phyloP scores from a whole-genome alignment of 2,797 vertebrate species.

The Pogonophryne albipinna region DNA sequence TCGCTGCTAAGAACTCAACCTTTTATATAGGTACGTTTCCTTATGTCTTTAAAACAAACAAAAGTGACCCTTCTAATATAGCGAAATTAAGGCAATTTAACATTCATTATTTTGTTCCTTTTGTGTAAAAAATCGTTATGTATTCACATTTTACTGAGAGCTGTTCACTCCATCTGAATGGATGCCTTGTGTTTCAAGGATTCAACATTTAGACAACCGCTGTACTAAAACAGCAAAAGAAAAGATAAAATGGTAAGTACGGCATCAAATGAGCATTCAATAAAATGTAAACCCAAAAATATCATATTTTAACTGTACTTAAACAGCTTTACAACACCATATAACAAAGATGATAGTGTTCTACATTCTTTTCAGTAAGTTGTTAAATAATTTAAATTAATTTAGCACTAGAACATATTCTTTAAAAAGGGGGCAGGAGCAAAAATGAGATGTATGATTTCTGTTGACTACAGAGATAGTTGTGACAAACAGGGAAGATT shows the following conservation, averaged over 20 bases:
- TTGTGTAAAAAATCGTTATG: not conserved
- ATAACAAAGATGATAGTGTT: not conserved
- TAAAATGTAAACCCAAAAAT: not conserved
- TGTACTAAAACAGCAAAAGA: not conserved
- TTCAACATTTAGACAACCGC: not conserved
- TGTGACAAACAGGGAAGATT: conserved; percentile 65
- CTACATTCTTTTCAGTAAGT: not conserved
- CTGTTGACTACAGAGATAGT: conserved; percentile 51
- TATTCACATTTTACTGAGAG: not conserved
- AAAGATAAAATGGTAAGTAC: not conserved
- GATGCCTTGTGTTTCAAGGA: not conserved
- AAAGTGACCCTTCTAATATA: not conserved
- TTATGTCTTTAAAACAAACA: no score
- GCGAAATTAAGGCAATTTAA: not conserved
- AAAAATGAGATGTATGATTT: conserved; percentile 52
- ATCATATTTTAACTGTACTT: not conserved
- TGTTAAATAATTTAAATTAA: not conserved
- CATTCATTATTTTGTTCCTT: not conserved
- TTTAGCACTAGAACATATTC: not conserved
- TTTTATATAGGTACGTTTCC: no score
- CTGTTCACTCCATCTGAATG: not conserved
- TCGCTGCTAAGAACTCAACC: no score
- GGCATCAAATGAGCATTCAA: not conserved
- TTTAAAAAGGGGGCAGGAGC: conserved; percentile 23
- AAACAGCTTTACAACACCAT: not conserved